Conservation (phyloP, 2,888 invertebrate genomes). For the Esperia sulphurella region DNA sequence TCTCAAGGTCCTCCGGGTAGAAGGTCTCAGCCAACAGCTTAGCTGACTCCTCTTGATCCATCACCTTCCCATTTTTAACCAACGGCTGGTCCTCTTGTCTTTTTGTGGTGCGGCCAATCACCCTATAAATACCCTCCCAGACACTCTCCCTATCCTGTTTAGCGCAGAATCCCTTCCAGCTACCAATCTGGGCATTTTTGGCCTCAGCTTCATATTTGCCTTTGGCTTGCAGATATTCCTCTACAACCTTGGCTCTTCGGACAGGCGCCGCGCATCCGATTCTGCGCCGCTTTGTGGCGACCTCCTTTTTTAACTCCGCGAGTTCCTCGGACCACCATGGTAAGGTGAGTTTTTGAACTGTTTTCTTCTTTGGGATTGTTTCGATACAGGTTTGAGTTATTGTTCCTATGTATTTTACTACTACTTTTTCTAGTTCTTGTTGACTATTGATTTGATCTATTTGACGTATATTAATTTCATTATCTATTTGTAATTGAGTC, state of each 20-base stretch:
- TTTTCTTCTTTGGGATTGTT: background rate
- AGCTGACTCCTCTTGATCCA: slow-evolving; percentile 1
- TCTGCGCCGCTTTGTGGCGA: background rate
- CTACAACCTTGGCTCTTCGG: background rate
- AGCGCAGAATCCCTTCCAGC: slow-evolving; percentile 3
- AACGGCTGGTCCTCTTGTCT: background rate
- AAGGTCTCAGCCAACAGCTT: slow-evolving; percentile 1
- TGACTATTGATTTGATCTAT: background rate
- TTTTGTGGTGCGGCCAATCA: background rate
- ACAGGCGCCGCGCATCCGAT: background rate
- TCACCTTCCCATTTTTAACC: background rate
- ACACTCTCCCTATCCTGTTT: slow-evolving; percentile 8
- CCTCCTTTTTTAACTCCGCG: no score
- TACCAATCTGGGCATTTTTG: background rate
- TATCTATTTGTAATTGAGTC: background rate
- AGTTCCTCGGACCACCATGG: no score
- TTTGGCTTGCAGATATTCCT: slow-evolving; percentile 9
- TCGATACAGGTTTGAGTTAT: background rate
- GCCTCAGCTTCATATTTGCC: background rate
- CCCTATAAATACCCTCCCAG: no score
- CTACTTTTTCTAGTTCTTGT: slow-evolving; percentile 6
- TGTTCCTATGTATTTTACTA: background rate
- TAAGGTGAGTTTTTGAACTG: background rate
- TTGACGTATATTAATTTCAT: background rate
- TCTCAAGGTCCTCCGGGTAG: slow-evolving; percentile 3